phyloP scores from a whole-genome alignment of 53 echinoderm and acorn worm species.

The Crossaster papposus region DNA sequence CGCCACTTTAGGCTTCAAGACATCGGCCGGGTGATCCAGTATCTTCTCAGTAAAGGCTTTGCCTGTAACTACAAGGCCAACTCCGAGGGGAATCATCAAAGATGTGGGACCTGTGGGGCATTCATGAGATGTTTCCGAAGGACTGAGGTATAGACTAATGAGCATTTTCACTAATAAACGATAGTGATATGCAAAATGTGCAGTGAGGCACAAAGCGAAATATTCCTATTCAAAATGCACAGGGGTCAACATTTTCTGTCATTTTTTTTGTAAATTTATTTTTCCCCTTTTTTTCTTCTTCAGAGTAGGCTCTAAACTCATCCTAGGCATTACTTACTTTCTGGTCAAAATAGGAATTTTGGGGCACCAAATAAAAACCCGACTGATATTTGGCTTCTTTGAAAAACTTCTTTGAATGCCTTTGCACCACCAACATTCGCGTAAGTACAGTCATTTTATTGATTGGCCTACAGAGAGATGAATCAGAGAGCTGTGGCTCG shows the following conservation, averaged over 20 bases:
- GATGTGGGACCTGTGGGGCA: constrained; percentile 10
- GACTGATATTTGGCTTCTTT: background rate
- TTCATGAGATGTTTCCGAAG: constrained; percentile 13
- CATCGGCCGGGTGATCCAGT: constrained; percentile 66
- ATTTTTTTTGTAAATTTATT: no score
- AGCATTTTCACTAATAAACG: no score
- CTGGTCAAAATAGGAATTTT: no score
- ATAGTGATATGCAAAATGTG: no score
- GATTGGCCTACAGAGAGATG: background rate
- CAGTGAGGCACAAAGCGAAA: no score
- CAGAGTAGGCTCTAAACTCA: no score
- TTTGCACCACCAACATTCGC: background rate
- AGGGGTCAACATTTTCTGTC: no score
- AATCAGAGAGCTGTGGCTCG: background rate
- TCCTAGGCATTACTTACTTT: no score
- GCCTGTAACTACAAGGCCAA: constrained; percentile 51
- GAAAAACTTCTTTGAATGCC: background rate
- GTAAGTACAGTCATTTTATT: no score
- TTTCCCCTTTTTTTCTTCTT: no score
- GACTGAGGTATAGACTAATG: constrained; percentile 20
- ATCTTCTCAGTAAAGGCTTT: constrained; percentile 70
- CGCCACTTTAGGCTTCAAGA: constrained; percentile 27
- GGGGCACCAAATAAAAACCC: no score
- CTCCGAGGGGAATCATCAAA: background rate
- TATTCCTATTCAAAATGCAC: no score